Conservation (phyloP, 1,140 invertebrate genomes). For the Hylaeus anthracinus region DNA sequence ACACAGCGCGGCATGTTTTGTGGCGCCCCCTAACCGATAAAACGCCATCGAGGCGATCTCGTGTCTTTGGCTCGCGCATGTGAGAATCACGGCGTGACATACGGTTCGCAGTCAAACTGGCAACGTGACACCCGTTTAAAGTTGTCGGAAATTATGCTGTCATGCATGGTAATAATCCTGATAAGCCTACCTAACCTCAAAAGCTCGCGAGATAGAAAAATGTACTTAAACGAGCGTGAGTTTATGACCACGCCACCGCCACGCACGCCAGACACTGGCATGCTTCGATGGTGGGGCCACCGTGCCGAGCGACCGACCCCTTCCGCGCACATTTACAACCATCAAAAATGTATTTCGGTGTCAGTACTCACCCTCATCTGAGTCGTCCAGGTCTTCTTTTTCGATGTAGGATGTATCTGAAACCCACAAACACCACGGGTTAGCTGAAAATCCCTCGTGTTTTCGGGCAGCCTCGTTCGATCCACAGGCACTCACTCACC, state of each 20-base stretch:
- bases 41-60: constrained; percentile 49
- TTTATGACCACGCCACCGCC: constrained; percentile 43
- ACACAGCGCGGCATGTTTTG: constrained; percentile 57
- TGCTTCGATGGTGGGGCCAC: constrained; percentile 48
- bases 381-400: constrained; percentile 72
- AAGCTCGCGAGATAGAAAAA: constrained; percentile 23
- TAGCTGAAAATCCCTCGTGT: constrained; percentile 76
- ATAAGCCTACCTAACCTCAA: constrained; percentile 56
- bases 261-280: constrained; percentile 51
- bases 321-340: constrained; percentile 26
- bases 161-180: not conserved
- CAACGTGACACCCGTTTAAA: constrained; percentile 43
- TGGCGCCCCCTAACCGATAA: constrained; percentile 64
- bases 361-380: constrained; percentile 74
- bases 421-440: constrained; percentile 78
- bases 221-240: constrained; percentile 17
- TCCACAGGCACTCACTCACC: constrained; percentile 80
- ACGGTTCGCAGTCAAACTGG: constrained; percentile 30
- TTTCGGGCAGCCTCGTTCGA: constrained; percentile 71
- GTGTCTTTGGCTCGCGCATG: constrained; percentile 18
- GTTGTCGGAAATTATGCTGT: constrained; percentile 17
- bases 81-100: constrained; percentile 47
- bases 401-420: constrained; percentile 78
- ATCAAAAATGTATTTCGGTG: constrained; percentile 31
- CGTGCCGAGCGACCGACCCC: constrained; percentile 51